Base-by-base conservation (phyloP, 2,888 invertebrate genomes). In the Allophyes oxyacanthae region DNA sequence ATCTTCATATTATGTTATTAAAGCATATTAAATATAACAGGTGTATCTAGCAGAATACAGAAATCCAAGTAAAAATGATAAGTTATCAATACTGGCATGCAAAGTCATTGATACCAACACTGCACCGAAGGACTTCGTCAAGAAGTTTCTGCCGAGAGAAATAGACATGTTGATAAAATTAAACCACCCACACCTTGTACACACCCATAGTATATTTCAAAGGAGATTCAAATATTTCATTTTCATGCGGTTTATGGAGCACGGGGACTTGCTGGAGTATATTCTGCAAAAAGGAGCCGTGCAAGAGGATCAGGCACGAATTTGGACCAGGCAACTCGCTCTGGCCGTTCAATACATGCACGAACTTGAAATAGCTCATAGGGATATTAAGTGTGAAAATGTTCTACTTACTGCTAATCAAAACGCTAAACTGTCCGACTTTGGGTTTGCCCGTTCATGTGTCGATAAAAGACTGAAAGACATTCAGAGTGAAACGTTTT, bases 321-420 rank as follows among this genome's bases (percentile, higher is more conserved):
- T 96, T 41, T 97, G 97, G 97, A 91, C 96, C 33, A 88, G 96
- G 9, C 97, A 97, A 84, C 86, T 97, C 0, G 92, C 95, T 6
- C 86, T 96, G 41, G 96, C 95, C 0, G 87, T 97, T 0, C 96
- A 97, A 79, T 97, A 97, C 82, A 94, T 97, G 81, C 97, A 97
- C 81, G 95, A 95, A 72, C 93, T 96, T 83, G 96, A 97, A 64
- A 96, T 97, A 54, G 96, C 96, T 0, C 97, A 97, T 83, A 93
- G 97, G 62, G 97, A 98, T 84, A 94, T 98, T 55, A 98, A 98
- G 87, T 97, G 97, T 81, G 97, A 98, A 88, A 98, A 98, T 81
- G 95, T 97, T n/a, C 88, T 97, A 1, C 90, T 97, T 6, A 96
- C 97, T 0, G 92, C 94, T 8, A 96, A 96, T 79, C 96, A 96